These are phyloP conservation scores for Caenorhabditis sinica DNA, from an alignment of 2,888 invertebrate species.

Conservation along the genomic window DNA sequence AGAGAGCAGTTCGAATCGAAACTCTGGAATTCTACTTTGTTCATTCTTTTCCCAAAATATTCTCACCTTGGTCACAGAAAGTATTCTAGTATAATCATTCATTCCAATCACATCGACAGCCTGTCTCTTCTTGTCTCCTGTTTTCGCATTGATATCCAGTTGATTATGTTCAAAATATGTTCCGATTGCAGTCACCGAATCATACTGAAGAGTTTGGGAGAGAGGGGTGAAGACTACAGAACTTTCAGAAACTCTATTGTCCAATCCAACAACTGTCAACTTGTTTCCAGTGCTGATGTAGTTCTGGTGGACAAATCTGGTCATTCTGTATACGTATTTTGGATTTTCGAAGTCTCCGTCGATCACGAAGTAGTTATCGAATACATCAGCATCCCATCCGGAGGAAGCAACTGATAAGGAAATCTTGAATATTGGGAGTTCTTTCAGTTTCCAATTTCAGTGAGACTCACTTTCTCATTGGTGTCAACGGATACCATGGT, in stretches of 20 bases:
- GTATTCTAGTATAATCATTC: not conserved
- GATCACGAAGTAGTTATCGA: constrained; percentile 43
- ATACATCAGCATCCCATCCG: constrained; percentile 29
- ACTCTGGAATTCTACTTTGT: not conserved
- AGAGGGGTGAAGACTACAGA: constrained; percentile 27
- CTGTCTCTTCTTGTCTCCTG: constrained; percentile 1
- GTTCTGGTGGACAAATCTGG: constrained; percentile 7
- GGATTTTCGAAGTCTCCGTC: constrained; percentile 32
- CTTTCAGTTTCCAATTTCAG: not conserved
- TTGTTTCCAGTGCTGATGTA: constrained; percentile 33
- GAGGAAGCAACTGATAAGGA: constrained; percentile 29
- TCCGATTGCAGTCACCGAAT: constrained; percentile 24
- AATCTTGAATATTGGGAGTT: constrained; percentile 21
- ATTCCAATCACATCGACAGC: constrained; percentile 25
- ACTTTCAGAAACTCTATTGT: constrained; percentile 40
- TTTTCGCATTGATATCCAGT: constrained; percentile 13
- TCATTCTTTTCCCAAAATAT: not conserved
- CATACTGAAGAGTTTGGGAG: constrained; percentile 19
- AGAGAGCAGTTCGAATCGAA: not conserved
- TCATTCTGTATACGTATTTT: constrained; percentile 27
- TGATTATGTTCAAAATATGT: constrained; percentile 24
- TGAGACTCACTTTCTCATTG: not conserved
- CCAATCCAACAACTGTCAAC: constrained; percentile 50
- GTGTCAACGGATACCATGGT: not conserved
- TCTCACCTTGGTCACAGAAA: constrained; percentile 7